A percentile compares a stretch with the other conserved stretches of the same genome.
phyloP scores from a whole-genome alignment of 1,140 invertebrate species.

The Asbolus verrucosus region DNA sequence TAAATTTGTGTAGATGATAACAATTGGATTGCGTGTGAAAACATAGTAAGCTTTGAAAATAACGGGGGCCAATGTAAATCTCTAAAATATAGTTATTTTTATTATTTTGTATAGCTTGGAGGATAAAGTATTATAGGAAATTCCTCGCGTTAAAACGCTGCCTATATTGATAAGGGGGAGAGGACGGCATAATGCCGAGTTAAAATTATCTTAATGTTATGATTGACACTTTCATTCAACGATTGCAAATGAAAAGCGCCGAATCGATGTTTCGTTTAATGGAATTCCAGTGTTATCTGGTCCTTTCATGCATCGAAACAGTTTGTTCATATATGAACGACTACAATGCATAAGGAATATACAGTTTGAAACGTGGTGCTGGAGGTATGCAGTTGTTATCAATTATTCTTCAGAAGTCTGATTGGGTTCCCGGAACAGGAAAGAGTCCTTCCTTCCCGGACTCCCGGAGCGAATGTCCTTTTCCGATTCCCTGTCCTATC shows the following conservation, averaged over 20 bases:
- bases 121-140: slow-evolving; percentile 31
- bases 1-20: slow-evolving; percentile 48
- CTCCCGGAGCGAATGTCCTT: slow-evolving; percentile 65
- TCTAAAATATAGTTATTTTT: slow-evolving; percentile 8
- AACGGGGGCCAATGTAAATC: not conserved
- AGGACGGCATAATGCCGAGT: slow-evolving; percentile 7
- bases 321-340: not conserved
- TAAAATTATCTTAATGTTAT: slow-evolving; percentile 58
- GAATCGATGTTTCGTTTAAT: slow-evolving; percentile 48
- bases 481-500: slow-evolving; percentile 63
- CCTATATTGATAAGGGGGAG: slow-evolving; percentile 18
- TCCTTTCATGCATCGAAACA: slow-evolving; percentile 4
- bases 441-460: slow-evolving; percentile 65
- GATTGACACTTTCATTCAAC: slow-evolving; percentile 56
- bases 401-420: slow-evolving; percentile 62
- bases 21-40: slow-evolving; percentile 54
- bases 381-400: slow-evolving; percentile 56
- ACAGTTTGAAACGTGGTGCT: not conserved
- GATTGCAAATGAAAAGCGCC: slow-evolving; percentile 46
- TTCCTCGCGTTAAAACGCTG: not conserved
- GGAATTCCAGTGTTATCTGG: slow-evolving; percentile 55
- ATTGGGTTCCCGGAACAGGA: slow-evolving; percentile 65
- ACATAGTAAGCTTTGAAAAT: slow-evolving; percentile 32
- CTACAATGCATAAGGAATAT: not conserved
- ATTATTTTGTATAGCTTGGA: slow-evolving; percentile 6